Conservation (phyloP, 2,113 vertebrate genomes). For the Poecile atricapillus region DNA sequence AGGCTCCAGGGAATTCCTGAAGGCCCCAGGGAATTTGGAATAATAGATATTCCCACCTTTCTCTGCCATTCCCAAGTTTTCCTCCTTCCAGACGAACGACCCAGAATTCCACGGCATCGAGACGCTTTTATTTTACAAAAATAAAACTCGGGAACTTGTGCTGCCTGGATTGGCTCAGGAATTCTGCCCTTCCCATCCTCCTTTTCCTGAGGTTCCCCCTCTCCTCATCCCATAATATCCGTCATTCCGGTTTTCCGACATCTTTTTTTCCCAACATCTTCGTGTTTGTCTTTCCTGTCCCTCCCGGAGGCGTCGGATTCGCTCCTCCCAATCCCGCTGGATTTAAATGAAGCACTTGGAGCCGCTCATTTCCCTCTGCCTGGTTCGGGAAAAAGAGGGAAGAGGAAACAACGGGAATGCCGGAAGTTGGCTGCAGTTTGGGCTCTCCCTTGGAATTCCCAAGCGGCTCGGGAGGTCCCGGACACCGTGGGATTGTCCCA, state of each 20-base stretch:
- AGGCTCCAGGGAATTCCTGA: background rate
- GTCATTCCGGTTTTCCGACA: background rate
- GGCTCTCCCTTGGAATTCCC: background rate
- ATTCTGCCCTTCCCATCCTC: background rate
- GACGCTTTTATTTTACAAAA: constrained; percentile 35
- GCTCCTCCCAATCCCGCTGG: background rate
- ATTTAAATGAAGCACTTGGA: background rate
- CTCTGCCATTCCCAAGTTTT: background rate
- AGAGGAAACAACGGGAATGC: background rate
- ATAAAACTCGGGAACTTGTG: background rate
- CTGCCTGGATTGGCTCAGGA: background rate
- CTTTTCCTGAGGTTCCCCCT: background rate
- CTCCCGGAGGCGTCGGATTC: rapidly evolving
- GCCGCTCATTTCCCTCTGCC: constrained; percentile 13
- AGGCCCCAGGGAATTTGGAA: background rate
- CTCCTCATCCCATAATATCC: background rate
- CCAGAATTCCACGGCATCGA: background rate
- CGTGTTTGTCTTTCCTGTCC: background rate
- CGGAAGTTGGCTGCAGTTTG: background rate
- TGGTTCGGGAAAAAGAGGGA: background rate
- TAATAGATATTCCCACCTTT: background rate
- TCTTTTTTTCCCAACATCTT: background rate
- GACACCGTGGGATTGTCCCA: background rate
- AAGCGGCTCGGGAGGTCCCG: background rate
- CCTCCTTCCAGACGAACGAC: background rate